These are phyloP conservation scores for Drosophila lini DNA, from an alignment of 1,140 invertebrate species.

Conservation along the genomic window DNA sequence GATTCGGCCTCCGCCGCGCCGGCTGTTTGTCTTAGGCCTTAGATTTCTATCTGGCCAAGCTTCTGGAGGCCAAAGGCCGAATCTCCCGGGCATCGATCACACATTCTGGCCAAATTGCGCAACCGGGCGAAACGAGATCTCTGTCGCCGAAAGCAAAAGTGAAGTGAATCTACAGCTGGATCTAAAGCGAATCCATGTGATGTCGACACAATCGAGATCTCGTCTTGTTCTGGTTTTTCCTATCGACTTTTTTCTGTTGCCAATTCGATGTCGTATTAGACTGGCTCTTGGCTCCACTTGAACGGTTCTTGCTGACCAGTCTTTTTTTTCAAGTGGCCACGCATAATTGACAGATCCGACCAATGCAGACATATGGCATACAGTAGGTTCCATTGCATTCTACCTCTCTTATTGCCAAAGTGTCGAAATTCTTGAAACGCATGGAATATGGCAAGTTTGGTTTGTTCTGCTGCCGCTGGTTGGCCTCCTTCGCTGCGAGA, in stretches of 20 bases:
- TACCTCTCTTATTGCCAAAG: constrained; percentile 30
- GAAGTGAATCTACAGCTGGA: not conserved
- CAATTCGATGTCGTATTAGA: constrained; percentile 29
- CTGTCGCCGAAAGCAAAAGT: constrained; percentile 25
- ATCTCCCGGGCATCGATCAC: constrained; percentile 26
- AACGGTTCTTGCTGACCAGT: constrained; percentile 58
- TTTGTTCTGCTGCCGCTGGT: constrained; percentile 65
- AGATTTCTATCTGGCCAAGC: constrained; percentile 20
- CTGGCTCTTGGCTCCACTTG: constrained; percentile 53
- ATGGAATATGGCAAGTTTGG: constrained; percentile 66
- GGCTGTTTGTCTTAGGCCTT: constrained; percentile 47
- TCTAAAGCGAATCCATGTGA: constrained; percentile 6
- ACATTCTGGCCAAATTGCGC: constrained; percentile 34
- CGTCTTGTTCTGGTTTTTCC: constrained; percentile 52
- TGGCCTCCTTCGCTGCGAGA: constrained; percentile 53
- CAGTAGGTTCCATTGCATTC: constrained; percentile 71
- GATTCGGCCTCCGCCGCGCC: constrained; percentile 41
- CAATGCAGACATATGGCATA: constrained; percentile 16
- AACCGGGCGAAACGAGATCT: constrained; percentile 8
- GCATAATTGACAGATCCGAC: constrained; percentile 55
- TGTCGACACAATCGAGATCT: constrained; percentile 25
- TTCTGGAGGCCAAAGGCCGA: constrained; percentile 50
- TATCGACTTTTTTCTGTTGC: constrained; percentile 42
- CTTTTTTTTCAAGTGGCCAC: constrained; percentile 35
- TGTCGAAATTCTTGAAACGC: constrained; percentile 80